Conservation (phyloP, 2,113 vertebrate genomes). For the Sprattus sprattus region DNA sequence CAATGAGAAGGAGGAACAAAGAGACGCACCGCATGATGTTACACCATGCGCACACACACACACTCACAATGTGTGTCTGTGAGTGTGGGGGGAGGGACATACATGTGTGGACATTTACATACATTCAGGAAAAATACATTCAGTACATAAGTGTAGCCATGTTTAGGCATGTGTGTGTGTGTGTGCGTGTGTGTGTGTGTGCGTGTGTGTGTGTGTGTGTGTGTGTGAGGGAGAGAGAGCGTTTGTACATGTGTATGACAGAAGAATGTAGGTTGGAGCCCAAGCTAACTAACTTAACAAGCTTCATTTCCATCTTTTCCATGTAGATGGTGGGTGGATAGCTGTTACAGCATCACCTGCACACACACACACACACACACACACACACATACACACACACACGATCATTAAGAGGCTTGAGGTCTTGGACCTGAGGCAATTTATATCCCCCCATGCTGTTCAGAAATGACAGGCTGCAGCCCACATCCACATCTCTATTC, state of each 20-base stretch:
- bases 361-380: background rate
- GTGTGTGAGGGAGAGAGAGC: background rate
- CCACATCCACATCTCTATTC: too few relatives aligned
- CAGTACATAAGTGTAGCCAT: too few relatives aligned
- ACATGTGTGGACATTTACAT: too few relatives aligned
- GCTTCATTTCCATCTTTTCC: background rate
- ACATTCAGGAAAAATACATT: too few relatives aligned
- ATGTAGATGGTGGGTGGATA: background rate
- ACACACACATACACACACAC: conserved; percentile 1
- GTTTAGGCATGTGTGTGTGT: too few relatives aligned
- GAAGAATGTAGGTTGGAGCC: background rate
- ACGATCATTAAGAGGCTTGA: background rate
- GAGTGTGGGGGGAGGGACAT: too few relatives aligned
- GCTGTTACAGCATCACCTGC: background rate
- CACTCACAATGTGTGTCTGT: too few relatives aligned
- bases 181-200: background rate
- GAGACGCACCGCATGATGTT: too few relatives aligned
- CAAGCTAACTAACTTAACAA: background rate
- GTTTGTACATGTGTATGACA: background rate
- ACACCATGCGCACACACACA: too few relatives aligned
- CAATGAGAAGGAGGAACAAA: too few relatives aligned
- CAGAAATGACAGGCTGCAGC: too few relatives aligned
- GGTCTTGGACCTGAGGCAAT: background rate
- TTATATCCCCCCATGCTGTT: too few relatives aligned
- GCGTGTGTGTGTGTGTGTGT: background rate